Evolutionary conservation across 2,797 vertebrate species (phyloP).

Genomic region (Morelia viridis): DNA sequence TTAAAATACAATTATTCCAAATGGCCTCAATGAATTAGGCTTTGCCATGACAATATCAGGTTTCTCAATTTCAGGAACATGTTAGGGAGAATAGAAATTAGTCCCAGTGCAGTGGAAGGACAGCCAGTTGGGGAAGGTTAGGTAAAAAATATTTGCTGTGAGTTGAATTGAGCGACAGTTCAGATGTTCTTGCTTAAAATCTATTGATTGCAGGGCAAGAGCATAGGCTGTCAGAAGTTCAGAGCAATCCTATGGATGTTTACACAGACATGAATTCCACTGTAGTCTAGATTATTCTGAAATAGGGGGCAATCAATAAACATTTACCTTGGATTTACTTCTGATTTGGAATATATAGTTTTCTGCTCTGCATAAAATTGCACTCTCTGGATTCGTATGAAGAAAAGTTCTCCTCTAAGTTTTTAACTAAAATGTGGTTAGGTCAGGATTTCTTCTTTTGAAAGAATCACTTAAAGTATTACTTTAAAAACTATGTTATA

Average conservation of each 20-base stretch:
- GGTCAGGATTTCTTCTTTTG: not conserved
- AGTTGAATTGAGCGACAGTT: not conserved
- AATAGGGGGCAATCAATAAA: not conserved
- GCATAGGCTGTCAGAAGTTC: not conserved
- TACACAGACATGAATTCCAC: not conserved
- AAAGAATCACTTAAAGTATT: not conserved
- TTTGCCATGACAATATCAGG: not conserved
- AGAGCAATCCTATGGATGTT: not conserved
- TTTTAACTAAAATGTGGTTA: not conserved
- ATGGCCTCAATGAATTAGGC: not conserved
- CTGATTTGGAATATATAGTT: not conserved
- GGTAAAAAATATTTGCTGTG: not conserved
- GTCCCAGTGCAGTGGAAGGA: not conserved
- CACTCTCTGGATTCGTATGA: not conserved
- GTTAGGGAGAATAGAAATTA: not conserved
- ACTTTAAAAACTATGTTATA: not conserved
- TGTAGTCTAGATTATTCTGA: not conserved
- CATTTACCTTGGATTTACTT: not conserved
- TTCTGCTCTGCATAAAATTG: not conserved
- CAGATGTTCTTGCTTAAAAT: not conserved
- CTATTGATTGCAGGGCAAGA: not conserved
- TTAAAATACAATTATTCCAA: not conserved
- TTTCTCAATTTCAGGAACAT: not conserved
- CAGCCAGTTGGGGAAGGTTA: no score
- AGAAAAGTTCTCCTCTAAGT: not conserved